Conservation (phyloP, 2,888 invertebrate genomes). For the Isoperla grammatica region DNA sequence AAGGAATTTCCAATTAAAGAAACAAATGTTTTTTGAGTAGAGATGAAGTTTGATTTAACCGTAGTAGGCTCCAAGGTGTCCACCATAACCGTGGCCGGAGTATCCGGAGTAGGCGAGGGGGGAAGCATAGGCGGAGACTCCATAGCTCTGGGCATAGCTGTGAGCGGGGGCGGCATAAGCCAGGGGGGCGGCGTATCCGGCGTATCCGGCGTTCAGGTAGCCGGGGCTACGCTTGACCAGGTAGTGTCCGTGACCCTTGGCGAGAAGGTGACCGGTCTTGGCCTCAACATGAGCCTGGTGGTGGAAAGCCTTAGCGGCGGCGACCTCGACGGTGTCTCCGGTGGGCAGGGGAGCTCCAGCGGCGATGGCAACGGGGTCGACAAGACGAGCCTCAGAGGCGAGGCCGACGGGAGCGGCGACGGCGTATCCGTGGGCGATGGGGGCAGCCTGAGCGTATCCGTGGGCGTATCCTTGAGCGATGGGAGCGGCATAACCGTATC, state of each 20-base stretch:
- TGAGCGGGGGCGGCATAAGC: slow-evolving; percentile 23
- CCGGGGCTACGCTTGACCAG: slow-evolving; percentile 32
- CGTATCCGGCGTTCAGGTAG: slow-evolving; percentile 18
- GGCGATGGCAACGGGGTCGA: slow-evolving; percentile 20
- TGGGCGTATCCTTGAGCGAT: slow-evolving; percentile 33
- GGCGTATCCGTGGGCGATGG: background rate
- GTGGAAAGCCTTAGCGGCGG: slow-evolving; percentile 50
- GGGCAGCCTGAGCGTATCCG: slow-evolving; percentile 18
- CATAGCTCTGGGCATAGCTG: too few relatives aligned
- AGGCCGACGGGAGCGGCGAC: slow-evolving; percentile 30
- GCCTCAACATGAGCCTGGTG: slow-evolving; percentile 32
- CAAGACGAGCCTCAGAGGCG: slow-evolving; percentile 37
- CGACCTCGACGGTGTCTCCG: slow-evolving; percentile 44
- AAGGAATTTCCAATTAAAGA: too few relatives aligned
- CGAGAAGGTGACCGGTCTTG: slow-evolving; percentile 4
- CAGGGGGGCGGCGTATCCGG: slow-evolving; percentile 24
- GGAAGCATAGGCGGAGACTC: slow-evolving; percentile 22
- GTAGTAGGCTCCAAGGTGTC: too few relatives aligned
- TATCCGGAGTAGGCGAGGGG: slow-evolving; percentile 35
- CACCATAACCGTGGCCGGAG: background rate
- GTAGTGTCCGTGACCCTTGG: slow-evolving; percentile 22
- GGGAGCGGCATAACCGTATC: slow-evolving; percentile 28
- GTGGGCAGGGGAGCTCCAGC: slow-evolving; percentile 34
- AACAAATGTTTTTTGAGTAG: too few relatives aligned
- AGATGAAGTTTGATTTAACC: too few relatives aligned